Evolutionary conservation across 2,113 vertebrate genomes (phyloP).

Genomic region (Macroglossus sobrinus): DNA sequence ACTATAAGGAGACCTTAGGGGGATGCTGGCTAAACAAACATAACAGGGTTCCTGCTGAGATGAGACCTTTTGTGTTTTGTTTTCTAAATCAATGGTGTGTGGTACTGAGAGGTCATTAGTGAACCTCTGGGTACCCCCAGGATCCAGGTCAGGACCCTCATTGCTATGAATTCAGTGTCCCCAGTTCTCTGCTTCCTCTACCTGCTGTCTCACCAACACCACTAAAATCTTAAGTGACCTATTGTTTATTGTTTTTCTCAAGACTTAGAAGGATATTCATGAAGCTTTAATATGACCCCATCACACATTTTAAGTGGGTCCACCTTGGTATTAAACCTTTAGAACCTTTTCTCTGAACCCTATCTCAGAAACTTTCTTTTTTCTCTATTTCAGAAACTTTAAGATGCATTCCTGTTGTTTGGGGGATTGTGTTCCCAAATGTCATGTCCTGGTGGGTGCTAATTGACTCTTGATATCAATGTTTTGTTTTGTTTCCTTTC

Average conservation of each 20-base stretch:
- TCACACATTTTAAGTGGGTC: background rate
- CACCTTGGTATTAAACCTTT: background rate
- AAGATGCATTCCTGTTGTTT: background rate
- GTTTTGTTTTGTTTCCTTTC: slow-evolving; percentile 28
- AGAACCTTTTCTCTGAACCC: background rate
- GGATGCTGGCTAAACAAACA: background rate
- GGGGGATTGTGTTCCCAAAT: background rate
- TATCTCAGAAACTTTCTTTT: background rate
- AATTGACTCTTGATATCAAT: background rate
- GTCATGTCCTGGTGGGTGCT: background rate
- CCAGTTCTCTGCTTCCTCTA: background rate
- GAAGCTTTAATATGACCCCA: background rate
- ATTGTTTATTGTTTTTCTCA: background rate
- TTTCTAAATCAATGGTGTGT: background rate
- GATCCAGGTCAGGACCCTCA: background rate
- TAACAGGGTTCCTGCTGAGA: background rate
- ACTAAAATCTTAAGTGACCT: background rate
- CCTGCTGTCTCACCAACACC: background rate
- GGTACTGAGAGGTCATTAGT: background rate
- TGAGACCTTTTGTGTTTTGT: background rate
- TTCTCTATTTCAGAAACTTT: background rate
- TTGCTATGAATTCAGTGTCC: background rate
- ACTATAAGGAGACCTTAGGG: background rate
- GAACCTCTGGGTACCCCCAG: background rate
- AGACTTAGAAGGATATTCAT: background rate